phyloP scores from a whole-genome alignment of 2,888 invertebrate species.

The Pimpla rufipes region DNA sequence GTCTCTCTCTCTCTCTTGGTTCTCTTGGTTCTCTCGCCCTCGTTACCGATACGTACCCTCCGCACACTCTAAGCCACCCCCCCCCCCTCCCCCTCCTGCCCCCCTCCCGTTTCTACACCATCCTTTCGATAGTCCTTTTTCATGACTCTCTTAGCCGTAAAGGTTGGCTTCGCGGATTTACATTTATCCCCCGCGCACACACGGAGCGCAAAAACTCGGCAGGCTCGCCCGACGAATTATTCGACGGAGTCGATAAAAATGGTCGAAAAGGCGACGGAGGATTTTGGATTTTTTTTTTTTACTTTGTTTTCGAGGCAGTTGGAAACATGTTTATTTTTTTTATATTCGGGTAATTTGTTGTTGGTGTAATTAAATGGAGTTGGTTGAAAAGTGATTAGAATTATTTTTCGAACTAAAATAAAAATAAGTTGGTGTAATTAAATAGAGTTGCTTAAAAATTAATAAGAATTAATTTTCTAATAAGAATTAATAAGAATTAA shows the following conservation, averaged over 20 bases:
- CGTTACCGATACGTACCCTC: constrained; percentile 76
- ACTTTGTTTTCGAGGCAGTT: too few species aligned
- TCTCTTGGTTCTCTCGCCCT: constrained; percentile 68
- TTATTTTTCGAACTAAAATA: too few species aligned
- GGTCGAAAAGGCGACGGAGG: too few species aligned
- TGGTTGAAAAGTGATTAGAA: too few species aligned
- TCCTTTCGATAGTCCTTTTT: constrained; percentile 42
- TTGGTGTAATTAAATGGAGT: too few species aligned
- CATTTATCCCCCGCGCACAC: constrained; percentile 21
- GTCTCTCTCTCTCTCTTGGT: not conserved
- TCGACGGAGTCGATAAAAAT: constrained; percentile 4
- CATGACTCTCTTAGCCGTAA: constrained; percentile 47
- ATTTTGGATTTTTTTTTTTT: too few species aligned
- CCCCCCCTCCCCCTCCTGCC: not conserved
- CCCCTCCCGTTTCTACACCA: not conserved
- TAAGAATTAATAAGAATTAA: too few species aligned
- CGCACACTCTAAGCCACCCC: constrained; percentile 1
- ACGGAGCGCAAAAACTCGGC: not conserved
- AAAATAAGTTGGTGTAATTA: too few species aligned
- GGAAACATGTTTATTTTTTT: too few species aligned
- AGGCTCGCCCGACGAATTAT: constrained; percentile 7
- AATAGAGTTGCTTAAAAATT: too few species aligned
- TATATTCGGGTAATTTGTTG: too few species aligned
- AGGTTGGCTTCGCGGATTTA: constrained; percentile 42
- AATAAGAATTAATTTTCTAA: too few species aligned